Evolutionary conservation across 2,113 vertebrate species (phyloP), one percentile per base, ranked within the genome.

Genomic region (Panurus biarmicus): DNA sequence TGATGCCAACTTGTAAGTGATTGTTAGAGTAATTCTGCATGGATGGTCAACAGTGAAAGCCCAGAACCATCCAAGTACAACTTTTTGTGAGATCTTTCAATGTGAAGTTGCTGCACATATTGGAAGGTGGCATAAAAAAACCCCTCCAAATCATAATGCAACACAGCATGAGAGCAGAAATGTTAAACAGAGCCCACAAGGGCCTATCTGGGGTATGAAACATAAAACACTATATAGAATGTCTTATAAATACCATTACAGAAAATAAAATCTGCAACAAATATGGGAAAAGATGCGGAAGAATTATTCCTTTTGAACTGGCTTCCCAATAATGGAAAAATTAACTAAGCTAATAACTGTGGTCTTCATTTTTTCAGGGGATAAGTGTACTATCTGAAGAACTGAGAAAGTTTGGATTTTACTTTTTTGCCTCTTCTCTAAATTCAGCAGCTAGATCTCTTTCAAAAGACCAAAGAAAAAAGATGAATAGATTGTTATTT

Each of bases 401-500:
- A 62, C 14, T 48, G 44, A 40, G n/a, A 56, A 83, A 58, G 25
- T 48, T 36, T 62, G n/a, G 19, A 51, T 83, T 87, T 95, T 76
- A 51, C 33, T 87, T 85, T 88, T 60, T 69, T 24, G 33, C 7
- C 19, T 57, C 33, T 75, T 75, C 36, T 92, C 26, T 70, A 82
- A 83, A 72, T 45, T 42, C 71, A 83, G 38, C 22, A 73, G 54
- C 74, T 60, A 84, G 51, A 72, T 53, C 8, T 5, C 65, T 76
- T 94, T 87, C 60, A 73, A 85, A 86, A 94, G 87, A 73, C 85
- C 62, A 72, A 79, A 89, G 36, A 25, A 75, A 80, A 87, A 85
- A 95, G 71, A 80, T 94, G 91, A 94, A 94, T 89, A 89, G 85
- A 58, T 91, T 83, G 81, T 62, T 60, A 44, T 87, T 93, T 94